Evolutionary conservation across 2,113 vertebrate genomes (phyloP), one percentile per base, ranked within the genome.

Genomic region (Myotis lucifugus): DNA sequence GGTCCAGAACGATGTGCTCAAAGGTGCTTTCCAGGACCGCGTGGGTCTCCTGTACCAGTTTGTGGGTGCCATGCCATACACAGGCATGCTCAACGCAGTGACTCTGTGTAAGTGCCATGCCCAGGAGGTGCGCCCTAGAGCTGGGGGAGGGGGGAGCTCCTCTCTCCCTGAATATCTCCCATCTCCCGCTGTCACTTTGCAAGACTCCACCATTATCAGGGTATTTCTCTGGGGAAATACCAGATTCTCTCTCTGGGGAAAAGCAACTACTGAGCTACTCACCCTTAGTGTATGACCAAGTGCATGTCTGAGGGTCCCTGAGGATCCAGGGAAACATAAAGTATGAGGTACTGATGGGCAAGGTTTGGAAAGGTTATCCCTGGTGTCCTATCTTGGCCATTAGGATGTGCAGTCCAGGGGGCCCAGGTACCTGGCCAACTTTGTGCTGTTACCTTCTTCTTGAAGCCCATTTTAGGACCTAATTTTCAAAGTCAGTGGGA

Each of bases 21-120:
- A 99, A 88, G 99, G 99, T 25, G 99, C 99, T 0, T 73, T 99
- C 74, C 99, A 99, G 98, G 99, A 99, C 96, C 99, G 99, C 0
- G 98, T 99, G 12, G 99, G 99, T 79, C 97, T 99, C 87, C 85
- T 99, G 96, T 99, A 99, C 96, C 99, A 99, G 98, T 98, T 98
- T 1, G 97, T 99, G 85, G 99, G 98, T 0, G 99, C 99, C 25
- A 98, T 98, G 0, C 99, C 99, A 0, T 99, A 99, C 98, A 99
- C 99, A 0, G 99, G 99, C 97, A 99, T 99, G 99, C 99, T 99
- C 94, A 99, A 99, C 17, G 99, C 99, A 3, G 98, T 99, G 56
- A 99, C 98, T 29, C 98, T 99, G 91, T 99, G 99, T 99, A 98
- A 99, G 99, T 99, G 61, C 40, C 3, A 0, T 32, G n/a, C 32